These are phyloP conservation scores for Meloidogyne exigua DNA, from an alignment of 1,140 invertebrate species.

Conservation along the genomic window DNA sequence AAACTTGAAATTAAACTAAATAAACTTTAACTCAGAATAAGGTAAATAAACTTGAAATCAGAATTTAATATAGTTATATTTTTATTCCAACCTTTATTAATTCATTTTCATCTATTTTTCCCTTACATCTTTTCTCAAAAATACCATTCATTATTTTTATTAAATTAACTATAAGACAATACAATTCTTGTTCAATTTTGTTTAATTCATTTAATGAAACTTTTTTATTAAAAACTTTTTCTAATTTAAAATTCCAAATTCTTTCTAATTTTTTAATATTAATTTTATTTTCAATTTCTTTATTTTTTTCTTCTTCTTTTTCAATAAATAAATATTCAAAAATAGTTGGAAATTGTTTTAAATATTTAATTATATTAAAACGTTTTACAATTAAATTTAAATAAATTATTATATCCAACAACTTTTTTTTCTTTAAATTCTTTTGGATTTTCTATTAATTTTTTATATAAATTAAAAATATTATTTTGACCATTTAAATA, in stretches of 20 bases:
- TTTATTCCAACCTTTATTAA: neutral
- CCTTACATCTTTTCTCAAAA: neutral
- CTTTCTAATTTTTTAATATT: neutral
- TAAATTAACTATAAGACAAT: neutral
- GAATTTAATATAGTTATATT: too few relatives aligned
- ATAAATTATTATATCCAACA: neutral
- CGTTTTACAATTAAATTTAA: neutral
- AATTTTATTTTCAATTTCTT: neutral
- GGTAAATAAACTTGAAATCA: too few relatives aligned
- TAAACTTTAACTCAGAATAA: too few relatives aligned
- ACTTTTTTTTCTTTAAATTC: neutral
- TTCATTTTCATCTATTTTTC: neutral
- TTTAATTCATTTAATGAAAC: neutral
- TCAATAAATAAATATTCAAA: neutral
- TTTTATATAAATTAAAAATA: neutral
- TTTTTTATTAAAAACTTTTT: neutral
- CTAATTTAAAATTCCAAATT: neutral
- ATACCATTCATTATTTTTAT: neutral
- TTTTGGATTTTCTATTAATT: neutral
- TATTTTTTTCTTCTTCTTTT: neutral
- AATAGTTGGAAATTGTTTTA: neutral
- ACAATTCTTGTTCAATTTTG: neutral
- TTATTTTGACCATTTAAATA: neutral
- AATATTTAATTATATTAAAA: neutral
- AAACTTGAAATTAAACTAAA: too few relatives aligned